Evolutionary conservation across 2,888 invertebrate genomes (phyloP), one percentile per base, ranked within the genome.

Genomic region (Callyntrura sp.): DNA sequence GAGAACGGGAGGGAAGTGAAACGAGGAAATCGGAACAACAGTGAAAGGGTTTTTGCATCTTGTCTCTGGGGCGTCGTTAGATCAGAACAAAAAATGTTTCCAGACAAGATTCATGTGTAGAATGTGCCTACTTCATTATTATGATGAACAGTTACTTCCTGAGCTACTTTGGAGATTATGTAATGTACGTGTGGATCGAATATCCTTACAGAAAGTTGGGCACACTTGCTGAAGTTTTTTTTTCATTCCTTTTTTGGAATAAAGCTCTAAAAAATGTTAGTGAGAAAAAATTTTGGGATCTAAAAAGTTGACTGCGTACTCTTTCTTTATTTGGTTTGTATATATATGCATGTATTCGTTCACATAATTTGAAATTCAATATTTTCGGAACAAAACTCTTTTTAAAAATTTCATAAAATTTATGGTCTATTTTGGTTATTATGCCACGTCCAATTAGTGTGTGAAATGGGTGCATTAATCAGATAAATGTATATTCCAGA

Each of bases 61-160:
- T 78, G 88, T 83, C 88, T 88, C 88, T 55, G 43, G 88, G 88
- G 88, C 65, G 83, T 88, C 88, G 88, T 88, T 88, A 88, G 82
- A 83, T 65, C 76, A 76, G 65, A 83, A 65, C 20, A 84, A 87
- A 70, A 73, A 88, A 68, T 70, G 17, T 78, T 83, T 83, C 45
- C 48, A 79, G 78, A 60, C 48, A 62, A 88, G 83, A 88, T 88
- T 82, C 87, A 87, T 68, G 65, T 73, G 25, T 43, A 55, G 51
- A 12, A 12, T 48, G 73, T 73, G 43, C 70, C 70, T 73, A 17
- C 70, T 51, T 82, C 20, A 68, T 83, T 62, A 82, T 65, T 12
- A 79, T 79, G 79, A 79, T 79, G 79, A 79, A 79, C 79, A 28
- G 55, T 60, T 55, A 28, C 79, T 79, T 17, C 57, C 4, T 79